Percentiles rank a stretch among this genome's conserved stretches.
Evolutionary conservation across 1,140 invertebrate species (phyloP).

Genomic region (Drepana arcuata): DNA sequence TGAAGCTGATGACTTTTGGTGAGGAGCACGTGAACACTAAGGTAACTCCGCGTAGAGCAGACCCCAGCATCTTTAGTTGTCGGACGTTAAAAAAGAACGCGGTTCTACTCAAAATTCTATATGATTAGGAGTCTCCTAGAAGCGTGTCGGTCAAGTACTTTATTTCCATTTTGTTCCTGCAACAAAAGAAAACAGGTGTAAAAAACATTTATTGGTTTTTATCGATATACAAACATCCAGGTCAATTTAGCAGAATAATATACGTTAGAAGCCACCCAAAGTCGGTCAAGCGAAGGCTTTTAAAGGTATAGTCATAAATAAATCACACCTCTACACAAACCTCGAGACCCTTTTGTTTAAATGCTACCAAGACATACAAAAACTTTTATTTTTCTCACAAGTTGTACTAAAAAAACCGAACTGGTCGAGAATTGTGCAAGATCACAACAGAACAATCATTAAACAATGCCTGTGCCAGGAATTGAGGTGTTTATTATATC

Average conservation of each 20-base stretch:
- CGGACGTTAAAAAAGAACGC: conserved; percentile 29
- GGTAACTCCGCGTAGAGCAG: conserved; percentile 51
- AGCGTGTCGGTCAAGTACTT: conserved; percentile 16
- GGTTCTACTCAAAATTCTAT: conserved; percentile 21
- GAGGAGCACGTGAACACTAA: conserved; percentile 35
- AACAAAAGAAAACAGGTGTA: conserved; percentile 44
- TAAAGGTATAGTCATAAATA: conserved; percentile 60
- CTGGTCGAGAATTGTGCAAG: conserved; percentile 61
- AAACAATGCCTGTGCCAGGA: conserved; percentile 65
- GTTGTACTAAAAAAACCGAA: conserved; percentile 40
- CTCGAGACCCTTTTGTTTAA: conserved; percentile 62
- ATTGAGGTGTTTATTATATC: conserved; percentile 70
- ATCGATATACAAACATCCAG: conserved; percentile 16
- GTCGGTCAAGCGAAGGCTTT: conserved; percentile 44
- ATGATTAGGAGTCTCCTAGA: conserved; percentile 24
- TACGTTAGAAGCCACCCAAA: conserved; percentile 32
- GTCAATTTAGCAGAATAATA: conserved; percentile 14
- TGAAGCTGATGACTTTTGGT: conserved; percentile 36
- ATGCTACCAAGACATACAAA: conserved; percentile 63
- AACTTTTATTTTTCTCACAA: conserved; percentile 56
- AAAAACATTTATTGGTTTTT: conserved; percentile 16
- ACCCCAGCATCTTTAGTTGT: conserved; percentile 65
- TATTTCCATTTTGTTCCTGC: conserved; percentile 58
- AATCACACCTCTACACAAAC: conserved; percentile 64
- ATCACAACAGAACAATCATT: conserved; percentile 69